Percentiles rank a stretch among this genome's conserved stretches.
These are phyloP conservation scores for Microchrysa polita DNA, from an alignment of 2,888 invertebrate species.

Conservation along the genomic window DNA sequence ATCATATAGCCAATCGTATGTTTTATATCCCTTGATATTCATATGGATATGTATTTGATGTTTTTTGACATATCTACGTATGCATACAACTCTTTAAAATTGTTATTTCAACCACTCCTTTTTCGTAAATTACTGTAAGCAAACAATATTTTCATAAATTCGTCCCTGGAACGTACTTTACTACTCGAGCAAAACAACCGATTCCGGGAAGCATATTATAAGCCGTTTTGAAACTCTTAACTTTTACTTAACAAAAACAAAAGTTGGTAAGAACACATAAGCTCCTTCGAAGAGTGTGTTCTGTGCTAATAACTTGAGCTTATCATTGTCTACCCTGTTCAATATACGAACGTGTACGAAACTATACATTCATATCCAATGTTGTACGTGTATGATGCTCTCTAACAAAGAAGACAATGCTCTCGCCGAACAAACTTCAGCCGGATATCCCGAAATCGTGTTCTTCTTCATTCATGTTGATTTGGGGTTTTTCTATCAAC, in stretches of 20 bases:
- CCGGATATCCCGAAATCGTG: constrained; percentile 20
- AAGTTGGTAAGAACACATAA: constrained; percentile 47
- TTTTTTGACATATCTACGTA: too few species aligned
- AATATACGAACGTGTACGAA: too few species aligned
- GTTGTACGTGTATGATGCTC: too few species aligned
- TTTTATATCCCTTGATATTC: too few species aligned
- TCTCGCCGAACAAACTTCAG: neutral
- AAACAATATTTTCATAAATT: too few species aligned
- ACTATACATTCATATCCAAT: constrained; percentile 17
- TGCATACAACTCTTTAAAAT: too few species aligned
- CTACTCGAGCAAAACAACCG: constrained; percentile 13
- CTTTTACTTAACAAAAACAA: constrained; percentile 48
- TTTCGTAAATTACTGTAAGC: too few species aligned
- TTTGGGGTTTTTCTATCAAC: constrained; percentile 23
- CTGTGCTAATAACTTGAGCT: constrained; percentile 48
- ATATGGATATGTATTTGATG: too few species aligned
- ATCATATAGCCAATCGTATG: too few species aligned
- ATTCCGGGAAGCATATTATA: constrained; percentile 46
- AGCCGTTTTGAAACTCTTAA: constrained; percentile 48
- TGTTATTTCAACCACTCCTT: too few species aligned
- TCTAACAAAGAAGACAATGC: neutral
- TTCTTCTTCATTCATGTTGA: constrained; percentile 14
- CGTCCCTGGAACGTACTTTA: neutral
- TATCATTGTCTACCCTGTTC: constrained; percentile 49
- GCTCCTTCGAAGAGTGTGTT: constrained; percentile 40